Evolutionary conservation across 1,140 invertebrate species (phyloP).

Genomic region (Drosophila pandora): DNA sequence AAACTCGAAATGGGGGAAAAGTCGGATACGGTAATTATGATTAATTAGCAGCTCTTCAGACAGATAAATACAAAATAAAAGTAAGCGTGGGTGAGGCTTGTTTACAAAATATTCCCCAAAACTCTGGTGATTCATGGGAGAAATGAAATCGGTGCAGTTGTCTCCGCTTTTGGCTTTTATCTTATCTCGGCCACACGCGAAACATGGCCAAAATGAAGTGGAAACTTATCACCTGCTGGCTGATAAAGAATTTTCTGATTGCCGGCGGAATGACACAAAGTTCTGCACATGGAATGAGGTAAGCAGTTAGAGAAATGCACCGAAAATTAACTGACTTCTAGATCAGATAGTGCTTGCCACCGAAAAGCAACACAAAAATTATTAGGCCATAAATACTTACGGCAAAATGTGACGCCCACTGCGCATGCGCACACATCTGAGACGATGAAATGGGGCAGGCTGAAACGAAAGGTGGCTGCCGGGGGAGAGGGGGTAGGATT

Average conservation of each 20-base stretch:
- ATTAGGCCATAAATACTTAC: conserved; percentile 80
- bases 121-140: conserved; percentile 29
- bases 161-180: conserved; percentile 37
- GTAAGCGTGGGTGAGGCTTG: conserved; percentile 24
- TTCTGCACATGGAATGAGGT: conserved; percentile 43
- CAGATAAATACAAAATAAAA: conserved; percentile 6
- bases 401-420: conserved; percentile 77
- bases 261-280: conserved; percentile 22
- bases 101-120: conserved; percentile 18
- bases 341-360: conserved; percentile 54
- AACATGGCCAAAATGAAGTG: conserved; percentile 68
- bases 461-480: conserved; percentile 4
- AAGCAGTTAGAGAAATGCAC: conserved; percentile 42
- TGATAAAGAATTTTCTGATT: conserved; percentile 25
- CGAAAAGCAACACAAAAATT: conserved; percentile 53
- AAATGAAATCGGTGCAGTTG: conserved; percentile 47
- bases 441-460: conserved; percentile 26
- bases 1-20: conserved; percentile 30
- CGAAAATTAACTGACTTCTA: conserved; percentile 44
- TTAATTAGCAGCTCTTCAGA: conserved; percentile 50
- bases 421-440: conserved; percentile 72
- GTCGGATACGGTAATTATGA: conserved; percentile 54
- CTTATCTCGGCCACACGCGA: conserved; percentile 54
- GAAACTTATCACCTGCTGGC: conserved; percentile 44
- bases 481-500: background rate